These are phyloP conservation scores for Liasis olivaceus DNA, from an alignment of 2,797 vertebrate species.

Conservation along the genomic window DNA sequence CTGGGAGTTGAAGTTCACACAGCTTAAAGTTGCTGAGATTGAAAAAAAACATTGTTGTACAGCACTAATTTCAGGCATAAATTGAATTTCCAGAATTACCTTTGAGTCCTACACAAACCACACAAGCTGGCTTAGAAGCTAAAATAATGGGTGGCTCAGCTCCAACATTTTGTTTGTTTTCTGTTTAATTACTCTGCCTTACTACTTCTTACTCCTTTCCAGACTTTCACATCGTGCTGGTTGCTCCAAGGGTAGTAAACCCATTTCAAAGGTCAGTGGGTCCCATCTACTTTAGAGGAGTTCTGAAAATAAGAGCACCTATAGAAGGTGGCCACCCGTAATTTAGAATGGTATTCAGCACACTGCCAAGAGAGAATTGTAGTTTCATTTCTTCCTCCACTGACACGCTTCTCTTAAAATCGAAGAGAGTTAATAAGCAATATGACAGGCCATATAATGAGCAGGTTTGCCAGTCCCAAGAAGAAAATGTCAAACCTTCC, in stretches of 20 bases:
- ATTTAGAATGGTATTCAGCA: too few relatives aligned
- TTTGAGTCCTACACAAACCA: not conserved
- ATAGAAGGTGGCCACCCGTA: not conserved
- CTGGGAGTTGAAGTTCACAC: not conserved
- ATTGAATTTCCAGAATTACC: not conserved
- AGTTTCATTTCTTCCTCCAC: not conserved
- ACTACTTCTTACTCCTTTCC: not conserved
- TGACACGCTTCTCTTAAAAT: not conserved
- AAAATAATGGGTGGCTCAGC: not conserved
- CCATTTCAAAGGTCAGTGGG: not conserved
- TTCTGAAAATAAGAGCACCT: not conserved
- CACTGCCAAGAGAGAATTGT: not conserved
- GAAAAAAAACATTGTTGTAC: not conserved
- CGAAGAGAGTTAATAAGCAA: not conserved
- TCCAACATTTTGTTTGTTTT: not conserved
- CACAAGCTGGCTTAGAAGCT: not conserved
- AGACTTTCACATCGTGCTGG: not conserved
- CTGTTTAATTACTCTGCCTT: not conserved
- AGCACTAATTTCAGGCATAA: not conserved
- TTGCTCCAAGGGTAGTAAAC: not conserved
- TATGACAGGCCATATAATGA: not conserved
- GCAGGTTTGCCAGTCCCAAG: not conserved
- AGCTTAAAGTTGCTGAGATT: not conserved
- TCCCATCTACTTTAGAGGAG: not conserved
- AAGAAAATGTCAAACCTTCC: not conserved